Evolutionary conservation across 1,140 invertebrate genomes (phyloP).

Genomic region (Pararge aegeria): DNA sequence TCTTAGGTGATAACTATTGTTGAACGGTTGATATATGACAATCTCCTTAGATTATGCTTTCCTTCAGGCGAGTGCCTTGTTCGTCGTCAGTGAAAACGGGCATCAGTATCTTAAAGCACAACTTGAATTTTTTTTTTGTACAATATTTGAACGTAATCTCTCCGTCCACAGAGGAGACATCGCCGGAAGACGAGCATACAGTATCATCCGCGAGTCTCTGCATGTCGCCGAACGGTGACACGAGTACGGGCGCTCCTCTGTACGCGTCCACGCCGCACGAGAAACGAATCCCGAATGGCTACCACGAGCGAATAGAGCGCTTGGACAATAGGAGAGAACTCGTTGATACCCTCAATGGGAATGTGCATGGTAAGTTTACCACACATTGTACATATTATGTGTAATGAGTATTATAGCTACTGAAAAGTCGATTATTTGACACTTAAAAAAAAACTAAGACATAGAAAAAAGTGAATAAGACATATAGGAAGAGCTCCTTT

Average conservation of each 20-base stretch:
- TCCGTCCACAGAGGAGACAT: constrained; percentile 47
- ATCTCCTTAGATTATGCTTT: too few relatives aligned
- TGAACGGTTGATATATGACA: too few relatives aligned
- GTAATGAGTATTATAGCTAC: too few relatives aligned
- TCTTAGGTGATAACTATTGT: too few relatives aligned
- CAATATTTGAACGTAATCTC: constrained; percentile 18
- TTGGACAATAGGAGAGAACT: constrained; percentile 35
- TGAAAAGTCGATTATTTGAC: too few relatives aligned
- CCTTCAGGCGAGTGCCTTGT: too few relatives aligned
- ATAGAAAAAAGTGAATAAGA: too few relatives aligned
- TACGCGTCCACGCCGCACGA: constrained; percentile 43
- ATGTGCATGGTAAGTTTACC: constrained; percentile 52
- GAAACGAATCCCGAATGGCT: constrained; percentile 27
- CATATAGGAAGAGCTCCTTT: too few relatives aligned
- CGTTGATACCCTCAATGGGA: constrained; percentile 53
- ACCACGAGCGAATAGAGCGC: constrained; percentile 13
- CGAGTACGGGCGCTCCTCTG: constrained; percentile 29
- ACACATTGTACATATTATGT: neutral
- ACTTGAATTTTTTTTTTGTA: neutral
- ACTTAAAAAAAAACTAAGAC: too few relatives aligned
- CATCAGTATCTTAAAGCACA: too few relatives aligned
- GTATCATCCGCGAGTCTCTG: constrained; percentile 67
- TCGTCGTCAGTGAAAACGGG: too few relatives aligned
- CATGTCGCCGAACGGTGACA: constrained; percentile 47
- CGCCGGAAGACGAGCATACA: constrained; percentile 59